Conservation (phyloP, 2,797 vertebrate species). For the Lophotriccus pileatus region DNA sequence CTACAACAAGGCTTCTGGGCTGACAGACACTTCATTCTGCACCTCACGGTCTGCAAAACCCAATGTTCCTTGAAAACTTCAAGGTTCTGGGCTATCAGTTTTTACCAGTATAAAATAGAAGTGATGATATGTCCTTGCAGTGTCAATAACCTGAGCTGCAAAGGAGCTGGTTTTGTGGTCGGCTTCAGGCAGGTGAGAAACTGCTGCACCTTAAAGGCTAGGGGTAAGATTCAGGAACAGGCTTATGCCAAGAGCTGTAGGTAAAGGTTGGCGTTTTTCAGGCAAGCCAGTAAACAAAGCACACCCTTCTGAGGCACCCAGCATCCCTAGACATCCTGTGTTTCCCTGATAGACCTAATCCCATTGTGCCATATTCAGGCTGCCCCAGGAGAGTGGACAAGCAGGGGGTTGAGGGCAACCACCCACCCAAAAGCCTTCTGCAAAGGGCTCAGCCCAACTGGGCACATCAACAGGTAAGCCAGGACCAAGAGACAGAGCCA, state of each 20-base stretch:
- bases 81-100: rapidly evolving
- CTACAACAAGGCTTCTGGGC: neutral
- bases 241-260: neutral
- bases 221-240: neutral
- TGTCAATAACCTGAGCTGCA: neutral
- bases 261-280: neutral
- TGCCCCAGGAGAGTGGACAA: neutral
- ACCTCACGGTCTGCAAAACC: neutral
- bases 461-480: neutral
- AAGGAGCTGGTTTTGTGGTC: neutral
- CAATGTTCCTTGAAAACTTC: neutral
- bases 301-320: neutral
- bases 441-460: neutral
- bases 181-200: neutral
- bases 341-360: neutral
- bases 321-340: neutral
- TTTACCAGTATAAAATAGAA: neutral
- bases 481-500: neutral
- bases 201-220: neutral
- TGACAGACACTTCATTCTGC: neutral
- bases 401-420: neutral
- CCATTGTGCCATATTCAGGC: neutral
- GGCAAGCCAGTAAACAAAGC: neutral
- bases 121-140: neutral
- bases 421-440: neutral